Percentiles rank a stretch among this genome's conserved stretches.
Conservation (phyloP, 2,113 vertebrate genomes). For the Gambusia holbrooki region DNA sequence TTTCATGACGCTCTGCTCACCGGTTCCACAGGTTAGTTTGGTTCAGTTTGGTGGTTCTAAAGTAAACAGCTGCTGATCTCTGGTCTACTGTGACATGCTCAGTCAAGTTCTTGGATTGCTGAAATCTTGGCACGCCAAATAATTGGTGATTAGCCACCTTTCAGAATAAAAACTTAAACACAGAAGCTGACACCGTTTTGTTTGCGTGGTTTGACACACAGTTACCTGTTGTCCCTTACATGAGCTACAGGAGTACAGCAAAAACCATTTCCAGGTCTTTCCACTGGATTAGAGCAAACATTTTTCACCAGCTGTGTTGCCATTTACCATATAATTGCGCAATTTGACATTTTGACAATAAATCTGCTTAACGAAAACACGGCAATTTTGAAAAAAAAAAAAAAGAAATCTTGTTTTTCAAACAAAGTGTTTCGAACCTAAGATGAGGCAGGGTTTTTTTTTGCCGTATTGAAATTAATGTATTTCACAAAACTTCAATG, state of each 20-base stretch:
- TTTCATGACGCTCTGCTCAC: slow-evolving; percentile 8
- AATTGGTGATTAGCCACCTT: not conserved
- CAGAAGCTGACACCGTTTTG: not conserved
- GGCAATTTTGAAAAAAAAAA: no score
- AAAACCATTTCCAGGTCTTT: not conserved
- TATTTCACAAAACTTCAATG: no score
- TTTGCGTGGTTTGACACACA: not conserved
- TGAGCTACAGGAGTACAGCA: not conserved
- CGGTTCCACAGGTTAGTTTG: not conserved
- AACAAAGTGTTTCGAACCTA: no score
- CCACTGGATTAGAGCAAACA: not conserved
- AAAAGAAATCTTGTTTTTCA: no score
- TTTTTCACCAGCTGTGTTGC: no score
- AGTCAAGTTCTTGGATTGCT: not conserved
- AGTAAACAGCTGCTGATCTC: not conserved
- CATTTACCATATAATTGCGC: no score
- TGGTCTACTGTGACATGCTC: not conserved
- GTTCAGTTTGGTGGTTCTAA: slow-evolving; percentile 6
- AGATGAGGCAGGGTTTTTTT: no score
- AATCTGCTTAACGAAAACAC: no score
- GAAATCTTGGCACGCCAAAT: not conserved
- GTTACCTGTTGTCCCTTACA: no score
- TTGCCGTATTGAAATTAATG: no score
- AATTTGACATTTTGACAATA: no score
- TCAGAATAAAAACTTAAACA: not conserved